Percentiles rank a stretch among this genome's conserved stretches.
These are phyloP conservation scores for Griposia aprilina DNA, from an alignment of 2,888 invertebrate genomes.

Conservation along the genomic window DNA sequence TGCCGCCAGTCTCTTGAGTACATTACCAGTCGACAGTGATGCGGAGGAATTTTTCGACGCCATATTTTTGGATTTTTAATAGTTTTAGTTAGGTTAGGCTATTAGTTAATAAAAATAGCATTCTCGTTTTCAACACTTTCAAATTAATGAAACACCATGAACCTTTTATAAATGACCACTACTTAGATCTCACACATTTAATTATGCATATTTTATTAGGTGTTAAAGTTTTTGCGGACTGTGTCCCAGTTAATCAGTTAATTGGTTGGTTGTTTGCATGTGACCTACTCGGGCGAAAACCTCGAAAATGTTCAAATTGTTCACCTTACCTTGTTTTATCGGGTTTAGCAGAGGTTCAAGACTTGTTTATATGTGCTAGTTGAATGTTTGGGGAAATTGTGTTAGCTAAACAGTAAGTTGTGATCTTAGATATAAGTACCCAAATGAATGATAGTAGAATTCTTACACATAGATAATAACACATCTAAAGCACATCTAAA, in stretches of 20 bases:
- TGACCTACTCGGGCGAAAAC: slow-evolving; percentile 49
- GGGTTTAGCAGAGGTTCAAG: slow-evolving; percentile 12
- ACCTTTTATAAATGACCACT: background rate
- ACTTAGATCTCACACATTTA: background rate
- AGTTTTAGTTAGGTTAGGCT: no score
- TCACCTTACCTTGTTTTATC: slow-evolving; percentile 27
- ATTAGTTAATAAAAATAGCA: no score
- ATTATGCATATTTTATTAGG: slow-evolving; percentile 23
- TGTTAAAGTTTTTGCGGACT: slow-evolving; percentile 20
- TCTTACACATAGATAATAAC: no score
- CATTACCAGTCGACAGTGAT: no score
- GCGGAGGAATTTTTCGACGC: no score
- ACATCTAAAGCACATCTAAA: no score
- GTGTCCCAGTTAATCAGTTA: slow-evolving; percentile 38
- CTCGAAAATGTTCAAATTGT: slow-evolving; percentile 49
- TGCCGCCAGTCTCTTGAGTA: no score
- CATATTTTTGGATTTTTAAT: no score
- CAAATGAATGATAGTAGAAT: no score
- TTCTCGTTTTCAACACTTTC: slow-evolving; percentile 2
- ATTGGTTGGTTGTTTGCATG: slow-evolving; percentile 29
- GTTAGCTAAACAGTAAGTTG: background rate
- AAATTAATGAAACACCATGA: background rate
- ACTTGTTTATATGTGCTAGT: background rate
- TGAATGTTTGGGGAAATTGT: slow-evolving; percentile 17
- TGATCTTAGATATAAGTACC: background rate